These are phyloP conservation scores for Cnemophilus loriae DNA, from an alignment of 2,113 vertebrate species.

Conservation along the genomic window DNA sequence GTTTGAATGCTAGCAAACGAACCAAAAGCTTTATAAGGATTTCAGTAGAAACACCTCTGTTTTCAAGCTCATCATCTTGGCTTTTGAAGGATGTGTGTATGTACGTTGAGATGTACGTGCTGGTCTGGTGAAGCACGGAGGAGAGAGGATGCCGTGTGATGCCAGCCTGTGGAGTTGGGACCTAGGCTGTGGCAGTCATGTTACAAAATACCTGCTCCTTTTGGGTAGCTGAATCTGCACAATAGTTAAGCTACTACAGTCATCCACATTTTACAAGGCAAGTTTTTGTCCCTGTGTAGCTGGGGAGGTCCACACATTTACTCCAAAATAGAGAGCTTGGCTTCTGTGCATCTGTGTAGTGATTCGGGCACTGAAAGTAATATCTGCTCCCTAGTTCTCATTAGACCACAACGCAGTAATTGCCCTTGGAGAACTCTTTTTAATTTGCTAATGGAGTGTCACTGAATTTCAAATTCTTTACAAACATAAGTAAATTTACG, in stretches of 20 bases:
- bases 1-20: neutral
- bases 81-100: neutral
- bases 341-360: neutral
- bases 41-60: neutral
- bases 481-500: neutral
- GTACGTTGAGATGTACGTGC: rapidly evolving
- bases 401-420: neutral
- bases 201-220: neutral
- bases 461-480: neutral
- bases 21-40: neutral
- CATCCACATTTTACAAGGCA: neutral
- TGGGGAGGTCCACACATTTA: neutral
- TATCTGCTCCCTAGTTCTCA: neutral
- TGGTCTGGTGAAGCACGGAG: rapidly evolving
- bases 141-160: neutral
- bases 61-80: neutral
- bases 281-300: neutral
- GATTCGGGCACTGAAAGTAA: neutral
- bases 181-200: neutral
- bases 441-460: neutral
- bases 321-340: neutral
- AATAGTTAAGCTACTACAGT: neutral
- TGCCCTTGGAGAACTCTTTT: neutral
- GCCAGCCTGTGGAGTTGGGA: neutral
- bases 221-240: neutral